Conservation (phyloP, 2,888 invertebrate genomes). For the Orthosia gothica region DNA sequence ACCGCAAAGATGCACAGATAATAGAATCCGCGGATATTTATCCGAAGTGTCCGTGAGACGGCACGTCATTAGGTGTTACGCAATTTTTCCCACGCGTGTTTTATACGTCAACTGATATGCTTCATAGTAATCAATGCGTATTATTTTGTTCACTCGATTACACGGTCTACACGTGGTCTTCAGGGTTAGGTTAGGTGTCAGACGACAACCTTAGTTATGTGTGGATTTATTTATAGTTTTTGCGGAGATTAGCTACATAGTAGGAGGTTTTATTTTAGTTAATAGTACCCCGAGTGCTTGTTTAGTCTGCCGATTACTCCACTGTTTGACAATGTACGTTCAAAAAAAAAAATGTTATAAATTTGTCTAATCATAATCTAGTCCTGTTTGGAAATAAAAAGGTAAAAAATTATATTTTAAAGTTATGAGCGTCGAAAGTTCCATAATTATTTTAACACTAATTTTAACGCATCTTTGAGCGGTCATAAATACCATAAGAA, state of each 20-base stretch:
- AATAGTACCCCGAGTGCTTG: background rate
- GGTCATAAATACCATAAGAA: too few species aligned
- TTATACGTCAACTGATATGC: slow-evolving; percentile 53
- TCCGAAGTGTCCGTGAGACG: slow-evolving; percentile 1
- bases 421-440: too few species aligned
- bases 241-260: slow-evolving; percentile 6
- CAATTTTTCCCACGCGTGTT: slow-evolving; percentile 56
- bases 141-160: slow-evolving; percentile 20
- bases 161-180: slow-evolving; percentile 45
- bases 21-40: slow-evolving; percentile 31
- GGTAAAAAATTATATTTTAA: background rate
- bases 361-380: too few species aligned
- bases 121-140: slow-evolving; percentile 51
- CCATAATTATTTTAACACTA: too few species aligned
- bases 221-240: background rate
- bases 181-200: slow-evolving; percentile 35
- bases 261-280: background rate
- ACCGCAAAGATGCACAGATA: slow-evolving; percentile 10
- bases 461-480: too few species aligned
- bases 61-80: slow-evolving; percentile 44
- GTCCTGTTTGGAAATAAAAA: too few species aligned
- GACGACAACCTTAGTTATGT: slow-evolving; percentile 24
- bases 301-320: too few species aligned
- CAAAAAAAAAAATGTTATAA: too few species aligned
- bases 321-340: too few species aligned